These are phyloP conservation scores for Enteromius radiatus DNA, from an alignment of 2,797 vertebrate genomes.

Conservation along the genomic window DNA sequence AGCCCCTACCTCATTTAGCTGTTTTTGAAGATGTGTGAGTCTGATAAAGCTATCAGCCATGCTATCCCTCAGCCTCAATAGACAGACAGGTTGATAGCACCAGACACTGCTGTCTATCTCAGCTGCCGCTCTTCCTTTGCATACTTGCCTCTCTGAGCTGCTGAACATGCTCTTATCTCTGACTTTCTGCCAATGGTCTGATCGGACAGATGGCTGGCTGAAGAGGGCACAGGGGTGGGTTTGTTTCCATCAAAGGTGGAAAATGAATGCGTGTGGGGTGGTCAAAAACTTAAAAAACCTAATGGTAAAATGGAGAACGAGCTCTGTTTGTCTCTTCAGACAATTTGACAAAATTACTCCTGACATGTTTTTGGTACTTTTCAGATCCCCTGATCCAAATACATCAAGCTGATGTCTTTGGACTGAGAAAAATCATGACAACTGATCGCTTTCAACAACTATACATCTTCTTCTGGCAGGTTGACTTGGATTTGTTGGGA, in stretches of 20 bases:
- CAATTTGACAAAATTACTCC: background rate
- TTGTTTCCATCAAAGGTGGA: background rate
- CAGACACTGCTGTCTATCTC: slow-evolving; percentile 64
- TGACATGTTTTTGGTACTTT: background rate
- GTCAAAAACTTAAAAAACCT: background rate
- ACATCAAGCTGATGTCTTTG: slow-evolving; percentile 3
- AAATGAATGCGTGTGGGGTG: background rate
- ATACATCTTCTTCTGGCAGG: background rate
- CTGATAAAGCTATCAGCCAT: slow-evolving; percentile 72
- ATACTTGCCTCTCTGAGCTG: slow-evolving; percentile 54
- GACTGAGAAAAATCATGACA: background rate
- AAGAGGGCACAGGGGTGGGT: slow-evolving; percentile 12
- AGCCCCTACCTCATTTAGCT: slow-evolving; percentile 65
- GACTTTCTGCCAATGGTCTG: slow-evolving; percentile 59
- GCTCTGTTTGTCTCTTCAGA: background rate
- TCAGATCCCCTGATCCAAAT: background rate
- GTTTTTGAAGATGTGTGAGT: slow-evolving; percentile 66
- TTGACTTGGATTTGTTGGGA: background rate
- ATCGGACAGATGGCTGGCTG: slow-evolving; percentile 38
- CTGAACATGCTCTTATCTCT: slow-evolving; percentile 58
- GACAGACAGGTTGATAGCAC: slow-evolving; percentile 65
- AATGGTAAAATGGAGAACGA: slow-evolving; percentile 4
- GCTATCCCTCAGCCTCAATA: slow-evolving; percentile 65
- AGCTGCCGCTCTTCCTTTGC: slow-evolving; percentile 58
- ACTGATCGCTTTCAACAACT: background rate